Evolutionary conservation across 2,888 invertebrate genomes (phyloP), one percentile per base, ranked within the genome.

Genomic region (Tenthredo distinguenda): DNA sequence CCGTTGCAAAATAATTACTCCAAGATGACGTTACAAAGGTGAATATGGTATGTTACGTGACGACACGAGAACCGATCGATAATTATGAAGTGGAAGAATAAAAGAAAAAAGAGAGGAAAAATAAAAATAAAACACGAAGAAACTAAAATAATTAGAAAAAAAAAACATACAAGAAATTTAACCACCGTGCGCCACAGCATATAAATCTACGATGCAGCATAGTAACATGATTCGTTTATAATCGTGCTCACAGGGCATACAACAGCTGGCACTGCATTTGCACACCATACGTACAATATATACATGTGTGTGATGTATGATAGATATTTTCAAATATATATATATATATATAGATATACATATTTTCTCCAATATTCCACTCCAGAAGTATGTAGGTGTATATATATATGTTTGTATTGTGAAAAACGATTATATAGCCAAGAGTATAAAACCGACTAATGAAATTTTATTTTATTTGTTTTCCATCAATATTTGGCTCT

Each of bases 201-300:
- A 83, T 31, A 71, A 68, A 83, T 83, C 68, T 71, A 83, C 83
- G 83, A 83, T 83, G 83, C 83, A 83, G 83, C 83, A 83, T 83
- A 65, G 62, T 81, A 81, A 81, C 81, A 81, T 81, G 81, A 81
- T 37, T 62, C 62, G 58, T 62, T 87, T 90, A 86, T 86, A 87
- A 85, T 89, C 90, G 89, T 91, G 91, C 91, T 90, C 87, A 90
- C 89, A 89, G 92, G 92, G 91, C 91, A 92, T 92, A 92, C 92
- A 92, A 92, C 92, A 92, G 92, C 92, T 93, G 92, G 92, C 92
- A 92, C 72, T 74, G 43, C 92, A 92, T 92, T 90, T 89, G 86
- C 89, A 89, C 88, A 87, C 87, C 88, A 77, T 77, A 77, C 50
- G 50, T 55, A 50, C 40, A 26, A n/a, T 50, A 50, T 40, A 62